phyloP scores from a whole-genome alignment of 2,797 vertebrate genomes.

The Coranthus polyacanthus region DNA sequence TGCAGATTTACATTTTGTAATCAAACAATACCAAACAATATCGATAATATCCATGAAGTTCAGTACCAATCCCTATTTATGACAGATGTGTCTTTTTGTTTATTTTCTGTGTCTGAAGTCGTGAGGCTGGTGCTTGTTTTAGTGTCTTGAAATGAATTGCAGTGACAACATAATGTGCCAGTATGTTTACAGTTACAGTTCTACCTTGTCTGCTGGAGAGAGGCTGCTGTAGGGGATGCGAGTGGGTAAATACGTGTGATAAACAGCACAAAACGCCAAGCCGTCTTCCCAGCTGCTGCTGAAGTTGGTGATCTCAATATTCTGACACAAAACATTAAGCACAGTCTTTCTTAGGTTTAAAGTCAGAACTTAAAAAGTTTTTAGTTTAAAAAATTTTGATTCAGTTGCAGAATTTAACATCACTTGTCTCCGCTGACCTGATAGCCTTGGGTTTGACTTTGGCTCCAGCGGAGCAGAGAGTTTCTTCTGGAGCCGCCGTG shows the following conservation, averaged over 20 bases:
- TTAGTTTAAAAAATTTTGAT: background rate
- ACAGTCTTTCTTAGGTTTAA: background rate
- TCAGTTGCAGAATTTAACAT: background rate
- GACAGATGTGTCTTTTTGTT: too few relatives aligned
- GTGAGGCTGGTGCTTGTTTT: too few relatives aligned
- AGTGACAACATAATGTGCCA: background rate
- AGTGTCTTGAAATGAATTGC: too few relatives aligned
- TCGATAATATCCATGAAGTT: too few relatives aligned
- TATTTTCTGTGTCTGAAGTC: too few relatives aligned
- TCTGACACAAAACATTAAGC: slow-evolving; percentile 67
- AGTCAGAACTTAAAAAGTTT: too few relatives aligned
- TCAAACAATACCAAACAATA: too few relatives aligned
- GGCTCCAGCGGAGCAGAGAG: slow-evolving; percentile 85
- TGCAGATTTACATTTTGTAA: too few relatives aligned
- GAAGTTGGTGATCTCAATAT: slow-evolving; percentile 89
- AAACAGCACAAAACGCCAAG: slow-evolving; percentile 86
- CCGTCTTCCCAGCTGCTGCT: slow-evolving; percentile 89
- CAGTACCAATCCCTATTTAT: too few relatives aligned
- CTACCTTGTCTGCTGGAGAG: slow-evolving; percentile 81
- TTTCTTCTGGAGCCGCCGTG: slow-evolving; percentile 86
- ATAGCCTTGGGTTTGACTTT: slow-evolving; percentile 83
- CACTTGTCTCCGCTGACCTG: slow-evolving; percentile 68
- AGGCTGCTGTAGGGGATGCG: slow-evolving; percentile 80
- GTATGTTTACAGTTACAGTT: background rate
- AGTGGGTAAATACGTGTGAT: slow-evolving; percentile 84